Base-by-base conservation (phyloP, 2,888 invertebrate species). In the Lasioglossum villosulum region DNA sequence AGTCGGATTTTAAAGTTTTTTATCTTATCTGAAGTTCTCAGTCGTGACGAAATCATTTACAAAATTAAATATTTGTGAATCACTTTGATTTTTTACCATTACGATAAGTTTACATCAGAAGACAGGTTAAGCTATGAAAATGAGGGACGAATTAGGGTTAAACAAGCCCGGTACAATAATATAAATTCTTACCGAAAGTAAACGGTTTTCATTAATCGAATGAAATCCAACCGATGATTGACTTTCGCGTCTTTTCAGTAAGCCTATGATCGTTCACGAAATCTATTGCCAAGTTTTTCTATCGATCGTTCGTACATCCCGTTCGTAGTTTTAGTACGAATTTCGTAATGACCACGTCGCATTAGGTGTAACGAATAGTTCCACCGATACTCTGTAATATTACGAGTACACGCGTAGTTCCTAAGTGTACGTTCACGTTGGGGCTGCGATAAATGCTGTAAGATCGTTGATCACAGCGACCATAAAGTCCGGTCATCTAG, bases 341-440 rank as follows among this genome's bases (percentile, higher is more conserved):
- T 45, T 71, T 56, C 75, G 52, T 23, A 73, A 68, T 42, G 74
- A 68, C 74, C 48, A 45, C 42, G 72, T 37, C 48, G 76, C 74
- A 37, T 48, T 52, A 73, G 48, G 70, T 42, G 34, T 80, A 42
- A 72, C 78, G 76, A 86, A 83, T 86, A 88, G 90, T 92, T 91
- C 89, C 90, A 88, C 81, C 66, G 75, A 87, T 84, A 68, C 80
- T 89, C 88, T 82, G 78, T 78, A 75, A 86, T 77, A 78, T 59
- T 87, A 48, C 86, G 88, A 91, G 70, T 90, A 87, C 89, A 90
- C 88, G 83, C 82, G 82, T 86, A 88, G 83, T 90, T 90, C 87
- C 90, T 88, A 86, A 70, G 63, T 1, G 63, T 30, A 6, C 63
- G 30, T 30, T 63, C 8, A 63, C 8, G 19, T 63, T 19, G 6